A percentile compares a stretch with the other conserved stretches of the same genome.
Evolutionary conservation across 2,113 vertebrate genomes (phyloP).

Genomic region (Junco hyemalis): DNA sequence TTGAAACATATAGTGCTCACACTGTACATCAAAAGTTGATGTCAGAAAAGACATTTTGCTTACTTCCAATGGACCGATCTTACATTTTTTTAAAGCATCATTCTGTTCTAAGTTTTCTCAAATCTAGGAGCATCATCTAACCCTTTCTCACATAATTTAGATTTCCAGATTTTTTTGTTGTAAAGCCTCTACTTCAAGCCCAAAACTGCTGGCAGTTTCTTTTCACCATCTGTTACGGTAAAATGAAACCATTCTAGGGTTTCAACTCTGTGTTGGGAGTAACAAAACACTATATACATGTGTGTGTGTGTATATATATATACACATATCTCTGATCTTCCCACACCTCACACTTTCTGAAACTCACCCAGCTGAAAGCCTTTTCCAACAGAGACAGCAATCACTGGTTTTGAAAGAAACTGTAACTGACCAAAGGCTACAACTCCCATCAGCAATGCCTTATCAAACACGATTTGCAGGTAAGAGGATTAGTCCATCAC

Average conservation of each 20-base stretch:
- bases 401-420: neutral
- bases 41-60: neutral
- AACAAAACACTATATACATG: neutral
- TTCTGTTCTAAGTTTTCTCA: neutral
- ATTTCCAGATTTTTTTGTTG: slow-evolving; percentile 2
- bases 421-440: neutral
- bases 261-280: neutral
- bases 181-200: neutral
- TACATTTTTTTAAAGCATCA: neutral
- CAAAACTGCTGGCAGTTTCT: slow-evolving; percentile 2
- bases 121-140: neutral
- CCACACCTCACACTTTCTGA: neutral
- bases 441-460: neutral
- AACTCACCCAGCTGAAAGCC: neutral
- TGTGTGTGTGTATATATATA: neutral
- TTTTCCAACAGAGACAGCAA: neutral
- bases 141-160: neutral
- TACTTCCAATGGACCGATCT: neutral
- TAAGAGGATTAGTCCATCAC: slow-evolving; percentile 31
- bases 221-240: slow-evolving; percentile 5
- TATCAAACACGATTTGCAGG: neutral
- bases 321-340: fast-evolving
- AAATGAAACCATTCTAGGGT: neutral
- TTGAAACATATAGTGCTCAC: neutral
- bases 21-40: neutral